phyloP scores from a whole-genome alignment of 2,113 vertebrate species.

The Ophiodon elongatus region DNA sequence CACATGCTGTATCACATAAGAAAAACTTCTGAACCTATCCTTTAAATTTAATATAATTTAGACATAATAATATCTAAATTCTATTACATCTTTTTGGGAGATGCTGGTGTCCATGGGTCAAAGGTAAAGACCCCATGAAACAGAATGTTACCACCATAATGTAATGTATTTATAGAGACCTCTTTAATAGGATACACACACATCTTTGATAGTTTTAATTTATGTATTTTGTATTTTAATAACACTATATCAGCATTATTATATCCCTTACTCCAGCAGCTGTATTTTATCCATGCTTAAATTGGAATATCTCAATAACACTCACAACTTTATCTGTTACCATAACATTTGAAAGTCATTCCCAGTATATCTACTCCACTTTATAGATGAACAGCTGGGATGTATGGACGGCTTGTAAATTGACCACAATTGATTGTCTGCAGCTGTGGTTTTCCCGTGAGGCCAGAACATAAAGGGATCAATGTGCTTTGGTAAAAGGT shows the following conservation, averaged over 20 bases:
- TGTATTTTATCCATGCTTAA: background rate
- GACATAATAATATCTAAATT: no score
- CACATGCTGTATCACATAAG: no score
- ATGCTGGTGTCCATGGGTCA: background rate
- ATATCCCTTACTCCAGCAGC: constrained; percentile 1
- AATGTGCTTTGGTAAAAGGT: constrained; percentile 55
- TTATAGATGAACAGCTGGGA: constrained; percentile 47
- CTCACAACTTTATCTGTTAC: background rate
- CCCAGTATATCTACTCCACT: constrained; percentile 16
- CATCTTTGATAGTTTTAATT: background rate
- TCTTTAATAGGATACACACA: background rate
- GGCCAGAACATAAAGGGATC: constrained; percentile 47
- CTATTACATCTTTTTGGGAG: background rate
- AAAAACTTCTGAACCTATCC: background rate
- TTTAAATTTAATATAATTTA: background rate
- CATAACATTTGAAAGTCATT: background rate
- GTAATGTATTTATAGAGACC: background rate
- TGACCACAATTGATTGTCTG: constrained; percentile 71
- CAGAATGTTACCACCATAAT: background rate
- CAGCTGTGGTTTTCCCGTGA: constrained; percentile 73
- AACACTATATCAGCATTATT: background rate
- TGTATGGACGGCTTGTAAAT: constrained; percentile 61
- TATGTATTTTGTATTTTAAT: background rate
- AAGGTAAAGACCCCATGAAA: background rate
- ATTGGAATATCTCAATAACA: background rate